These are phyloP conservation scores for Podarcis siculus DNA, from an alignment of 2,797 vertebrate species.

Conservation along the genomic window DNA sequence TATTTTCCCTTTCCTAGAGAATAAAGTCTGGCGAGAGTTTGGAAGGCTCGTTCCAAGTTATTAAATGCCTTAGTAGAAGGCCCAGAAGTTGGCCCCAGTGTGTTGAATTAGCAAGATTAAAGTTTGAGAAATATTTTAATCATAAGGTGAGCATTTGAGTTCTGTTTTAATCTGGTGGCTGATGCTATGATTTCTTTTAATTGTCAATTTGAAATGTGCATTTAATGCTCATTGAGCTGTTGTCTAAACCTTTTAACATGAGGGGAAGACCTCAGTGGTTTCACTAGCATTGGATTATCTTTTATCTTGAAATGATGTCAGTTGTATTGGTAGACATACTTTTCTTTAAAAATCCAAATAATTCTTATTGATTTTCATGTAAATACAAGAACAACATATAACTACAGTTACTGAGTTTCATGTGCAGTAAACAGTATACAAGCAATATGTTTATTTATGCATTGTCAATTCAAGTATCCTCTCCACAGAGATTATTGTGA, in stretches of 20 bases:
- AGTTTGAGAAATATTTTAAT: constrained; percentile 99
- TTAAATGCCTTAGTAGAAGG: constrained; percentile 92
- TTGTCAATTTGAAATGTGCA: not conserved
- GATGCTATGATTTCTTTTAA: rapidly evolving
- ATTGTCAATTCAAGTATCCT: too few species aligned
- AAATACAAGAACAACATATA: too few species aligned
- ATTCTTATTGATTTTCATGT: too few species aligned
- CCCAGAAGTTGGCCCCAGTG: constrained; percentile 92
- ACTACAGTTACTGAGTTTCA: too few species aligned
- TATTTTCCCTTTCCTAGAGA: constrained; percentile 80
- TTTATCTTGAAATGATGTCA: not conserved
- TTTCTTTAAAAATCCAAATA: too few species aligned
- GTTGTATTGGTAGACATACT: not conserved
- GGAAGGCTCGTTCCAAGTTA: constrained; percentile 96
- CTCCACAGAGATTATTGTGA: too few species aligned
- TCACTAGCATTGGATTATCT: not conserved
- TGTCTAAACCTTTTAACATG: not conserved
- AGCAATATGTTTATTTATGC: too few species aligned
- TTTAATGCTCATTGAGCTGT: not conserved
- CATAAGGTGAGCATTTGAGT: constrained; percentile 86
- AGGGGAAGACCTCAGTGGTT: not conserved
- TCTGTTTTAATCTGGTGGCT: not conserved
- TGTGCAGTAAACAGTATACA: too few species aligned
- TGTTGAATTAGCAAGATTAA: constrained; percentile 88
- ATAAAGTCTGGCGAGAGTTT: constrained; percentile 92